phyloP scores from a whole-genome alignment of 2,888 invertebrate genomes.

The Paralinhomoeus sp. region DNA sequence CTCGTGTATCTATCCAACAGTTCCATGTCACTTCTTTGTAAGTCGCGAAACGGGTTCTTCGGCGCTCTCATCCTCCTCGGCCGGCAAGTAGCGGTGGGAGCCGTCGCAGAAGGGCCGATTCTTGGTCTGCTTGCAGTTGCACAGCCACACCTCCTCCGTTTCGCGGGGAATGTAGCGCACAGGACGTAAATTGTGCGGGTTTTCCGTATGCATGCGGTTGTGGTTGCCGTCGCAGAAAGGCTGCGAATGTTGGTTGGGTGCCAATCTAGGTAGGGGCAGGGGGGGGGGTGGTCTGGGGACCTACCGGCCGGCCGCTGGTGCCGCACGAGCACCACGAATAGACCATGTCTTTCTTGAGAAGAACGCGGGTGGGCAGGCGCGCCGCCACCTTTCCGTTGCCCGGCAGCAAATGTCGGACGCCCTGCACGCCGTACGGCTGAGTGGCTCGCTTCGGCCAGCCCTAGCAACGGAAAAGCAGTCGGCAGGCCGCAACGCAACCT shows the following conservation, averaged over 20 bases:
- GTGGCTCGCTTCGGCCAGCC: too few species aligned
- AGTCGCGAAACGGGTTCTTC: too few species aligned
- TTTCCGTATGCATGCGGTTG: slow-evolving; percentile 47
- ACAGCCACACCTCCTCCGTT: slow-evolving; percentile 78
- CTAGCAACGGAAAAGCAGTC: too few species aligned
- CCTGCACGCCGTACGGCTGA: slow-evolving; percentile 21
- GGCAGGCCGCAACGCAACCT: too few species aligned
- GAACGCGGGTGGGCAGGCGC: slow-evolving; percentile 9
- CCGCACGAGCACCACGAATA: slow-evolving; percentile 90
- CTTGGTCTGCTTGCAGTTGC: slow-evolving; percentile 83
- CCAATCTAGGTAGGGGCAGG: background rate
- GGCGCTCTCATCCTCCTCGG: too few species aligned
- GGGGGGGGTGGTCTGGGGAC: background rate
- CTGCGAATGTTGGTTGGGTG: slow-evolving; percentile 28
- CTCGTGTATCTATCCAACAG: too few species aligned
- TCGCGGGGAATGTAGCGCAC: slow-evolving; percentile 56
- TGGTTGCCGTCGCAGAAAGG: slow-evolving; percentile 88
- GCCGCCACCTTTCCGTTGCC: slow-evolving; percentile 15
- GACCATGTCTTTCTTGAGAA: slow-evolving; percentile 40
- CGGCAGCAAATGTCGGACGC: slow-evolving; percentile 18
- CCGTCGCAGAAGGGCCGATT: slow-evolving; percentile 92
- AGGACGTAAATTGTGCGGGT: slow-evolving; percentile 40
- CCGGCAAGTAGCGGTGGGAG: too few species aligned
- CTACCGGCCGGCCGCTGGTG: slow-evolving; percentile 52
- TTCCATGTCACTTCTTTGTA: too few species aligned